Percentiles rank a stretch among this genome's conserved stretches.
These are phyloP conservation scores for Patella vulgata DNA, from an alignment of 1,140 invertebrate genomes.

Conservation along the genomic window DNA sequence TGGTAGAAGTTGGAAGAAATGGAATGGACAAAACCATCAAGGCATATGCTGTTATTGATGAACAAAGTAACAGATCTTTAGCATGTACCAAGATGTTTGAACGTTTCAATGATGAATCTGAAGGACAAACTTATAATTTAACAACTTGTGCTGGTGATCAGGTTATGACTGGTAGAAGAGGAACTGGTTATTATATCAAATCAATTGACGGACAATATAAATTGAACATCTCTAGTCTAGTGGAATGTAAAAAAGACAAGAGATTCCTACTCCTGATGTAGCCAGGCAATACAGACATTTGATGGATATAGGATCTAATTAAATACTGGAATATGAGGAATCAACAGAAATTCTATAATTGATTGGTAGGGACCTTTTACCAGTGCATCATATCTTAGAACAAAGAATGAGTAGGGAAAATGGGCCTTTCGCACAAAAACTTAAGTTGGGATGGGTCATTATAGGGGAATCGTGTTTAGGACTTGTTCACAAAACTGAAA, in stretches of 20 bases:
- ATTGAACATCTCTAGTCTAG: neutral
- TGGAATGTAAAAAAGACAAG: slow-evolving; percentile 24
- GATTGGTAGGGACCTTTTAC: slow-evolving; percentile 30
- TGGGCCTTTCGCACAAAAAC: slow-evolving; percentile 28
- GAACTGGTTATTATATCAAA: slow-evolving; percentile 8
- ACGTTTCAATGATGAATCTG: neutral
- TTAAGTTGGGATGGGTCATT: slow-evolving; percentile 37
- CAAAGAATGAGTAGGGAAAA: slow-evolving; percentile 14
- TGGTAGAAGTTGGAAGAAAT: neutral
- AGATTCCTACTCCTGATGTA: slow-evolving; percentile 26
- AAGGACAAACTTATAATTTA: neutral
- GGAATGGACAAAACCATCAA: neutral
- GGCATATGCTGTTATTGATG: slow-evolving; percentile 17
- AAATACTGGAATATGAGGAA: slow-evolving; percentile 20
- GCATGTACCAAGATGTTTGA: slow-evolving; percentile 8
- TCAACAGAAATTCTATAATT: slow-evolving; percentile 23
- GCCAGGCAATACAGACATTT: slow-evolving; percentile 22
- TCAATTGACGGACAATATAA: slow-evolving; percentile 4
- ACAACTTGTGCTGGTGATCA: slow-evolving; percentile 12
- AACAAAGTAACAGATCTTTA: slow-evolving; percentile 21
- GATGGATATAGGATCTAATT: neutral
- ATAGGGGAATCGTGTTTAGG: slow-evolving; percentile 33
- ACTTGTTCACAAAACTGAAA: slow-evolving; percentile 11
- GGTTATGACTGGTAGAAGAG: slow-evolving; percentile 5
- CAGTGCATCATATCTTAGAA: slow-evolving; percentile 28